These are phyloP conservation scores for Urocynchramus pylzowi DNA, from an alignment of 2,113 vertebrate genomes.

Conservation along the genomic window DNA sequence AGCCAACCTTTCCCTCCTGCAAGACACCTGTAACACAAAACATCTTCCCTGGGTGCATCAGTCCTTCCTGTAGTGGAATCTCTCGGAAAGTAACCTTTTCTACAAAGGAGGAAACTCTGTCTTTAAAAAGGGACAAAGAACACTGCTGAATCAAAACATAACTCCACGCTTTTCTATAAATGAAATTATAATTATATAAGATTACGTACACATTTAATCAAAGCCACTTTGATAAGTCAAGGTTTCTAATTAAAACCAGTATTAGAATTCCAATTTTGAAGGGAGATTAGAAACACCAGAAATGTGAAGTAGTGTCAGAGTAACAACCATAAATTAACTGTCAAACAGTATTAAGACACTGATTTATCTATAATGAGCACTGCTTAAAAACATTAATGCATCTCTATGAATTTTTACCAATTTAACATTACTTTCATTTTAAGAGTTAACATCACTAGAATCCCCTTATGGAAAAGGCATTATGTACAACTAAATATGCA, in stretches of 20 bases:
- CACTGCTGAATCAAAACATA: constrained; percentile 27
- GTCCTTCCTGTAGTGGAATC: not conserved
- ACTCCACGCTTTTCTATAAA: not conserved
- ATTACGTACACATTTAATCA: constrained; percentile 53
- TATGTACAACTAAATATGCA: not conserved
- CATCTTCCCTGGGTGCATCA: not conserved
- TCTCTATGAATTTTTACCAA: not conserved
- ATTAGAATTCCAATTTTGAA: constrained; percentile 54
- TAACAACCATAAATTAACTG: constrained; percentile 48
- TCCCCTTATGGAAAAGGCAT: not conserved
- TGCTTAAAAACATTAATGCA: constrained; percentile 31
- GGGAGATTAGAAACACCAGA: constrained; percentile 55
- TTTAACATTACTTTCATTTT: constrained; percentile 22
- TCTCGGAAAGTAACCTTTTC: not conserved
- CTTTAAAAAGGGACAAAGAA: not conserved
- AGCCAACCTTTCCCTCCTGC: not conserved
- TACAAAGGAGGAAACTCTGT: not conserved
- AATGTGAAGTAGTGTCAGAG: constrained; percentile 46
- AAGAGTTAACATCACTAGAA: constrained; percentile 7
- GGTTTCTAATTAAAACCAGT: constrained; percentile 52
- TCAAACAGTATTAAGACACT: constrained; percentile 34
- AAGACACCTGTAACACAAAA: not conserved
- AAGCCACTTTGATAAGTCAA: constrained; percentile 45
- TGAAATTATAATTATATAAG: constrained; percentile 26
- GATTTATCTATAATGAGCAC: constrained; percentile 61